phyloP scores from a whole-genome alignment of 2,797 vertebrate genomes.

The Pempheris klunzingeri region DNA sequence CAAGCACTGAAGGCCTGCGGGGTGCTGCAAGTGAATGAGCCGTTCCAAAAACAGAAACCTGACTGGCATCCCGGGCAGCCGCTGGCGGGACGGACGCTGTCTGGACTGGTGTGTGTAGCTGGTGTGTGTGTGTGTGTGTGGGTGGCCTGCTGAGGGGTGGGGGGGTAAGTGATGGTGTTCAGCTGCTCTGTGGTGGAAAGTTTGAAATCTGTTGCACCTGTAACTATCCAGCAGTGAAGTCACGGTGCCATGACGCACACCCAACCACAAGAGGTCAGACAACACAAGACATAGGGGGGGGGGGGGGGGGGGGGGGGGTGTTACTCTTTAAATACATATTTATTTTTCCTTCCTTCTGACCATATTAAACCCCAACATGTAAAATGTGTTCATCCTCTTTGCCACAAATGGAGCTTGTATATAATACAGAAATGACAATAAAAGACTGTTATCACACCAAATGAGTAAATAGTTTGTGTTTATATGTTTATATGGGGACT shows the following conservation, averaged over 20 bases:
- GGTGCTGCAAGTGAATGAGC: conserved; percentile 31
- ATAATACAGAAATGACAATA: too few species aligned
- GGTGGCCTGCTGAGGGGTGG: background rate
- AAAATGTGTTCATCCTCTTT: too few species aligned
- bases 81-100: background rate
- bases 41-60: conserved; percentile 55
- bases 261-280: background rate
- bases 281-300: too few species aligned
- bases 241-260: background rate
- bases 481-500: too few species aligned
- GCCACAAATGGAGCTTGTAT: background rate
- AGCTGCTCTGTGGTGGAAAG: background rate
- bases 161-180: too few species aligned
- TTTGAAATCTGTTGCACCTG: background rate
- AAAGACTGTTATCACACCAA: too few species aligned
- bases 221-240: background rate
- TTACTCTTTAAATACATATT: too few species aligned
- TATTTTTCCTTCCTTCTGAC: background rate
- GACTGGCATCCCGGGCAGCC: conserved; percentile 34
- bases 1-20: background rate
- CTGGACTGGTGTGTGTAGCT: background rate
- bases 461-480: too few species aligned
- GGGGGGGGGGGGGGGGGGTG: background rate
- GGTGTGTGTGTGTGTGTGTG: conserved; percentile 6
- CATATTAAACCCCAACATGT: too few species aligned